Percentiles rank a stretch among this genome's conserved stretches.
phyloP scores from a whole-genome alignment of 2,888 invertebrate genomes.

The Esperia sulphurella region DNA sequence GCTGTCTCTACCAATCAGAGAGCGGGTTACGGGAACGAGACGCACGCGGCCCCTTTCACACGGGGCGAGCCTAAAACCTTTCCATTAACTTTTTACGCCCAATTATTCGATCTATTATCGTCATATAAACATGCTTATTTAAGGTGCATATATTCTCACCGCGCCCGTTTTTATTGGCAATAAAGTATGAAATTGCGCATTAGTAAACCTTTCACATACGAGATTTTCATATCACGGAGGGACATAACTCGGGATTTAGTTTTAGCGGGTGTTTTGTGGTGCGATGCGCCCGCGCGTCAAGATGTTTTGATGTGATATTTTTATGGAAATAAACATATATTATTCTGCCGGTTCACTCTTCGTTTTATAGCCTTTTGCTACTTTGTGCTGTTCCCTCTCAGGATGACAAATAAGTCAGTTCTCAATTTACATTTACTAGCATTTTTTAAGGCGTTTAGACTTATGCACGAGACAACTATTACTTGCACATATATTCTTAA shows the following conservation, averaged over 20 bases:
- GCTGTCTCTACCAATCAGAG: constrained; percentile 41
- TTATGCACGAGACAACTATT: too few relatives aligned
- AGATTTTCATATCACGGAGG: constrained; percentile 50
- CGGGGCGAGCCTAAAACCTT: constrained; percentile 28
- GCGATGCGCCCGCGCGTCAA: constrained; percentile 24
- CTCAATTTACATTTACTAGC: too few relatives aligned
- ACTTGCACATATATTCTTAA: too few relatives aligned
- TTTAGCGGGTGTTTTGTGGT: constrained; percentile 56
- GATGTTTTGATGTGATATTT: constrained; percentile 57
- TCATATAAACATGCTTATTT: constrained; percentile 66
- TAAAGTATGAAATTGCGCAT: constrained; percentile 72
- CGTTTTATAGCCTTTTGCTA: constrained; percentile 59
- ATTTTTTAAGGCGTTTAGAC: too few relatives aligned
- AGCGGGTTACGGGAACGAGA: constrained; percentile 20
- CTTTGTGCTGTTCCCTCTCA: constrained; percentile 37
- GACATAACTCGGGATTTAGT: constrained; percentile 67
- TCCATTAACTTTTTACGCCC: constrained; percentile 59
- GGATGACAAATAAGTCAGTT: constrained; percentile 10
- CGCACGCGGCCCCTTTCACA: constrained; percentile 32
- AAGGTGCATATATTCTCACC: constrained; percentile 51
- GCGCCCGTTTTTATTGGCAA: constrained; percentile 63
- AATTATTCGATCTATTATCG: constrained; percentile 67
- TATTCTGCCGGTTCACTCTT: constrained; percentile 45
- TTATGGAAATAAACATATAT: constrained; percentile 58
- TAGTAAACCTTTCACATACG: constrained; percentile 67